A percentile compares a stretch with the other conserved stretches of the same genome.
Conservation (phyloP, 1,140 invertebrate species). For the Danaus melanippus region DNA sequence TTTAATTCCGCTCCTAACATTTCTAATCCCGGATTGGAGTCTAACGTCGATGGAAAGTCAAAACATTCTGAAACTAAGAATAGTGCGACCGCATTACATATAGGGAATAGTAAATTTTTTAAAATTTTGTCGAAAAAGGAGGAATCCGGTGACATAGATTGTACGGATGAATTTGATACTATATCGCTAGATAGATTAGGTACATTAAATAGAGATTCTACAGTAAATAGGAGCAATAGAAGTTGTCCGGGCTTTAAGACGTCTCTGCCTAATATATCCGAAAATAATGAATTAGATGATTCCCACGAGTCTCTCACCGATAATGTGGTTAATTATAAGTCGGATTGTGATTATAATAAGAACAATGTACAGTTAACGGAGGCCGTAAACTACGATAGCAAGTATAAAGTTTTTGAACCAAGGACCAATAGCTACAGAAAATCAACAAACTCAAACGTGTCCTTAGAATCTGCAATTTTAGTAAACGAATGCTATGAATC, state of each 20-base stretch:
- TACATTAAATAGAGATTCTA: slow-evolving; percentile 54
- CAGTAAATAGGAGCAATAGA: slow-evolving; percentile 62
- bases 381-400: slow-evolving; percentile 39
- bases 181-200: slow-evolving; percentile 62
- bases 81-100: slow-evolving; percentile 47
- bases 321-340: slow-evolving; percentile 26
- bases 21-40: slow-evolving; percentile 50
- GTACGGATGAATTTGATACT: slow-evolving; percentile 65
- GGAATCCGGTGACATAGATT: slow-evolving; percentile 58
- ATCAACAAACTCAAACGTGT: slow-evolving; percentile 33
- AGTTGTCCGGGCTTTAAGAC: slow-evolving; percentile 67
- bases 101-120: slow-evolving; percentile 68
- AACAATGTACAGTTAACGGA: slow-evolving; percentile 20
- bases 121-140: slow-evolving; percentile 63
- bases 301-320: slow-evolving; percentile 39
- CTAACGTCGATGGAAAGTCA: slow-evolving; percentile 48
- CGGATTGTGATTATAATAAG: slow-evolving; percentile 30
- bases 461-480: slow-evolving; percentile 42
- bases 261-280: slow-evolving; percentile 63
- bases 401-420: slow-evolving; percentile 53
- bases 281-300: slow-evolving; percentile 60
- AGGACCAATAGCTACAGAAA: slow-evolving; percentile 34
- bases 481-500: slow-evolving; percentile 63
- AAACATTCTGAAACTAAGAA: slow-evolving; percentile 44
- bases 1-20: slow-evolving; percentile 68